These are phyloP conservation scores for Tenualosa ilisha DNA, from an alignment of 2,797 vertebrate species.

Conservation along the genomic window DNA sequence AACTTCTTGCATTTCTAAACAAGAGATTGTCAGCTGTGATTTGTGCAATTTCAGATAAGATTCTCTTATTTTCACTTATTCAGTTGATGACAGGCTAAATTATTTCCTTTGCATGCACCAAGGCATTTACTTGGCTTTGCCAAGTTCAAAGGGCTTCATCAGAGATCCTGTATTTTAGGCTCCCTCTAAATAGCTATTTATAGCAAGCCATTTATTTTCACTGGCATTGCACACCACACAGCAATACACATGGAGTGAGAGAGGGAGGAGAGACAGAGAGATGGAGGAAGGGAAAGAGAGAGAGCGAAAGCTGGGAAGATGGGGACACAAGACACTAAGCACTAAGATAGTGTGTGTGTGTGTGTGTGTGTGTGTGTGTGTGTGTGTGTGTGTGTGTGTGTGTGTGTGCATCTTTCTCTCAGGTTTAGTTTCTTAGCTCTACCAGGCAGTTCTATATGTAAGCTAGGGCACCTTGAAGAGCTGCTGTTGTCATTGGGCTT, in stretches of 20 bases:
- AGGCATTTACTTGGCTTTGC: neutral
- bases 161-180: slow-evolving; percentile 1
- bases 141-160: neutral
- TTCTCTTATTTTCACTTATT: neutral
- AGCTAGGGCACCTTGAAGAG: neutral
- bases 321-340: no score
- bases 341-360: no score
- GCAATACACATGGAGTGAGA: slow-evolving; percentile 1
- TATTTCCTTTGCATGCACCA: neutral
- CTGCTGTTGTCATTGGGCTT: neutral
- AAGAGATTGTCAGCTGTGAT: neutral
- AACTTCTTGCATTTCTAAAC: neutral
- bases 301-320: neutral
- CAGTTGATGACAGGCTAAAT: neutral
- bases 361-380: no score
- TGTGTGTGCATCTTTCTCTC: neutral
- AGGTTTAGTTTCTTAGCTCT: neutral
- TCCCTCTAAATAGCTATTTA: slow-evolving; percentile 13
- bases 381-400: no score
- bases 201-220: slow-evolving; percentile 19
- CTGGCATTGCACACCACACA: slow-evolving; percentile 15
- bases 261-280: neutral
- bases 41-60: neutral
- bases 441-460: neutral
- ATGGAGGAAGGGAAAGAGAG: neutral